phyloP scores from a whole-genome alignment of 2,888 invertebrate genomes.

The Microplitis manilae region DNA sequence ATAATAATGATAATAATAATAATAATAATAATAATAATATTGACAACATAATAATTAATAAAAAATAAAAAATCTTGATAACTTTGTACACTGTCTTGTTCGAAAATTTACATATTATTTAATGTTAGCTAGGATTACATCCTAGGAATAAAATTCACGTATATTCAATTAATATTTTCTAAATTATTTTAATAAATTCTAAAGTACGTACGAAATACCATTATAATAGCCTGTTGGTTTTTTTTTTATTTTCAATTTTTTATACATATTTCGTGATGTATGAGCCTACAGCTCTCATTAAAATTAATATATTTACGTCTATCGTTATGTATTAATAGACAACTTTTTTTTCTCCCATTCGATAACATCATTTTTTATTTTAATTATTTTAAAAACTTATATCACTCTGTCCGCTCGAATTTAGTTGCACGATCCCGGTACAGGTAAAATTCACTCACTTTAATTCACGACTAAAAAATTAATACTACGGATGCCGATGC shows the following conservation, averaged over 20 bases:
- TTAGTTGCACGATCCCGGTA: constrained; percentile 54
- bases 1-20: not conserved
- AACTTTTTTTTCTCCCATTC: constrained; percentile 11
- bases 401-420: constrained; percentile 48
- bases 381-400: constrained; percentile 24
- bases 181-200: constrained; percentile 29
- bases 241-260: constrained; percentile 44
- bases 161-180: constrained; percentile 28
- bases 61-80: constrained; percentile 53
- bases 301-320: constrained; percentile 33
- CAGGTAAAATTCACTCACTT: constrained; percentile 24
- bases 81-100: constrained; percentile 58
- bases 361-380: constrained; percentile 19
- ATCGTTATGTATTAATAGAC: constrained; percentile 19
- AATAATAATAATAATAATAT: constrained; percentile 38
- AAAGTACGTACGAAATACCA: constrained; percentile 31
- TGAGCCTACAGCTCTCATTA: constrained; percentile 32
- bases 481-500: constrained; percentile 53
- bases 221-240: constrained; percentile 23
- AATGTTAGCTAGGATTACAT: constrained; percentile 49
- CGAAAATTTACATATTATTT: constrained; percentile 52
- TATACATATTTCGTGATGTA: constrained; percentile 49
- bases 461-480: constrained; percentile 33
- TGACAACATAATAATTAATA: constrained; percentile 41
- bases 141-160: constrained; percentile 47